Evolutionary conservation across 2,113 vertebrate genomes (phyloP), one percentile per base, ranked within the genome.

Genomic region (Hemiprocne comata): DNA sequence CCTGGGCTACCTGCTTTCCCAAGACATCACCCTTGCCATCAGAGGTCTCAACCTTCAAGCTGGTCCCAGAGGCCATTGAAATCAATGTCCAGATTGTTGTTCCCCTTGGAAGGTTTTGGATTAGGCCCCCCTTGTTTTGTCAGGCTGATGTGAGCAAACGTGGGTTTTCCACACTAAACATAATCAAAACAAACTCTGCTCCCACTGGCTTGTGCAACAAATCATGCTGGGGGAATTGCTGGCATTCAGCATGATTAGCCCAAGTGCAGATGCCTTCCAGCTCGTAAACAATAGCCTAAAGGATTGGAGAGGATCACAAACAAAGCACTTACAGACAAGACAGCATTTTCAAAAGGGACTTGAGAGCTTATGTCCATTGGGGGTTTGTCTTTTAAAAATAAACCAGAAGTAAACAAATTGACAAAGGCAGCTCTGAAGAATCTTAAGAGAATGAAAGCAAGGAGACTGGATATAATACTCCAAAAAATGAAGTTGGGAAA

Each of bases 251-350:
- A 18, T 92, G 96, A 96, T 96, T 93, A 97, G 88, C 90, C 93
- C 72, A 80, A 90, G 87, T 20, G 1, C 79, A 95, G 82, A 94
- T 97, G 94, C 95, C 93, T 96, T 93, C 90, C 80, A 96, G 90
- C 90, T 90, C 88, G 6, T 95, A 96, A 95, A 96, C 94, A 96
- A 94, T 96, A 96, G 96, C 95, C 95, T 94, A 87, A 96, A 96
- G 94, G 94, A 93, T 44, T 93, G 93, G 86, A 94, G 87, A 97
- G 88, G 93, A 96, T 95, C 93, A 93, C 93, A 95, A 96, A 96
- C 90, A 96, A 97, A 94, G 92, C 95, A 97, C 91, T 97, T 94
- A 95, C 11, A 65, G 83, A 81, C 72, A 93, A 87, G 92, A 78
- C 83, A 89, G 90, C 53, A 3, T 95, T 94, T 96, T 96, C 94